phyloP scores from a whole-genome alignment of 2,888 invertebrate species.

The Ectemnius cavifrons region DNA sequence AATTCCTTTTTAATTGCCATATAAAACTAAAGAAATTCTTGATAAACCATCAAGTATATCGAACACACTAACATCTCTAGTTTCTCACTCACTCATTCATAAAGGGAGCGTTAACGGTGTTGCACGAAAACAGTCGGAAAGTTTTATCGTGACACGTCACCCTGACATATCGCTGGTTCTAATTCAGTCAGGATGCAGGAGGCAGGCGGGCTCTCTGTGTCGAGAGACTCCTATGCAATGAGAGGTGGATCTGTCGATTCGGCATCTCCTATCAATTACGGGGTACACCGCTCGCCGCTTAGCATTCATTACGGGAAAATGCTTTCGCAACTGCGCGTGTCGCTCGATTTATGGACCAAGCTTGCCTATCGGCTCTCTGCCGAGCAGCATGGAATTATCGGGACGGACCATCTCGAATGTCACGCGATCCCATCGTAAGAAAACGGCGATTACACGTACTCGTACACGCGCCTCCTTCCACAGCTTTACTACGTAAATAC shows the following conservation, averaged over 20 bases:
- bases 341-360: constrained; percentile 56
- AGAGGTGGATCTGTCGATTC: constrained; percentile 23
- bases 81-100: too few relatives aligned
- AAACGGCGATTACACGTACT: constrained; percentile 11
- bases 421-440: constrained; percentile 19
- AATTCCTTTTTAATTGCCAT: too few relatives aligned
- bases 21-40: too few relatives aligned
- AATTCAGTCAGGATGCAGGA: constrained; percentile 34
- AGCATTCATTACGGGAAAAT: constrained; percentile 57
- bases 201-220: neutral
- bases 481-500: constrained; percentile 7
- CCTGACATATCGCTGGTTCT: constrained; percentile 30
- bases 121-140: neutral
- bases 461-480: constrained; percentile 5
- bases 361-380: constrained; percentile 34
- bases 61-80: too few relatives aligned
- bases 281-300: constrained; percentile 48
- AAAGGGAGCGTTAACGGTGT: too few relatives aligned
- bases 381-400: constrained; percentile 50
- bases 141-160: constrained; percentile 20
- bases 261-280: constrained; percentile 60
- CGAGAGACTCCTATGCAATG: neutral
- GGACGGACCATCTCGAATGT: constrained; percentile 50
- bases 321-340: constrained; percentile 55
- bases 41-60: too few relatives aligned